Evolutionary conservation across 2,888 invertebrate genomes (phyloP).

Genomic region (Micoletzkya japonica): DNA sequence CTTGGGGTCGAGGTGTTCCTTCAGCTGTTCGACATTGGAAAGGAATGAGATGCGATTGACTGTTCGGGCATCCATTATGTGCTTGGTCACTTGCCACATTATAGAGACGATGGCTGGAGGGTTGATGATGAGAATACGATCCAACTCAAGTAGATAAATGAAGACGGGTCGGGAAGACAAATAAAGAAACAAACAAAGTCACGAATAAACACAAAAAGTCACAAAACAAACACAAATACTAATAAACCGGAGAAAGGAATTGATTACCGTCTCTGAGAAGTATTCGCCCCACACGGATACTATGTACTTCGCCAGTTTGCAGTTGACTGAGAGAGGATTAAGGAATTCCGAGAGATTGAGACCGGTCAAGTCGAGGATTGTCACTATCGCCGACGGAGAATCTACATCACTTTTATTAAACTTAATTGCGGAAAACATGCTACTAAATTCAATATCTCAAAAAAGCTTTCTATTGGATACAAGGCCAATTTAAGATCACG

Average conservation of each 20-base stretch:
- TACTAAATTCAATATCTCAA: background rate
- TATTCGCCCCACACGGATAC: constrained; percentile 59
- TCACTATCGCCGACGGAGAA: constrained; percentile 50
- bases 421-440: no score
- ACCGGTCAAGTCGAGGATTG: constrained; percentile 53
- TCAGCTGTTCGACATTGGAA: constrained; percentile 46
- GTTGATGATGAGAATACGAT: constrained; percentile 48
- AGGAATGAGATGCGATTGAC: constrained; percentile 49
- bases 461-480: background rate
- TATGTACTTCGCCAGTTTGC: constrained; percentile 54
- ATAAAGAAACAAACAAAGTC: no score
- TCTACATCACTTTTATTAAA: no score
- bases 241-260: background rate
- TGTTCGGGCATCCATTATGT: constrained; percentile 51
- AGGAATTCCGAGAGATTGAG: constrained; percentile 55
- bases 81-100: constrained; percentile 54
- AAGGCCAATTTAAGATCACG: background rate
- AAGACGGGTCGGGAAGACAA: background rate
- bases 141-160: constrained; percentile 7
- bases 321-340: constrained; percentile 53
- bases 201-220: background rate
- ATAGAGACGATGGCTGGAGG: constrained; percentile 56
- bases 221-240: background rate
- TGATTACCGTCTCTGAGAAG: constrained; percentile 56
- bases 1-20: constrained; percentile 41